Base-by-base conservation (phyloP, 2,888 invertebrate species). In the Lepas anatifera region DNA sequence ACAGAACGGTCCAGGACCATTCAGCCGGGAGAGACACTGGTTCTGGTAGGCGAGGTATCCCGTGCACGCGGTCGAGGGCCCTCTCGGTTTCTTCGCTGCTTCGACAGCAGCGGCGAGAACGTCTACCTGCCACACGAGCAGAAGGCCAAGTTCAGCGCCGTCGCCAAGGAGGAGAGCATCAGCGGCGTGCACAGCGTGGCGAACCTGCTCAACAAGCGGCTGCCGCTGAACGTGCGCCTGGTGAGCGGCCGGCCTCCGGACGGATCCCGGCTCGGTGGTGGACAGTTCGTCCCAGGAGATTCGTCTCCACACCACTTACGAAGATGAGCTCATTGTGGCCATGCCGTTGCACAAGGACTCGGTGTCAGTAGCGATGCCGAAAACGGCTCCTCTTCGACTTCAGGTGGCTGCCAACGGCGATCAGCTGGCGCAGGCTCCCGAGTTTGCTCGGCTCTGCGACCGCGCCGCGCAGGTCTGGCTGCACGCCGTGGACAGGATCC, bases 161-260 rank as follows among this genome's bases (percentile, higher is more conserved):
- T 96, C 70, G 95, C 95, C 73, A 88, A 92, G 77, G 92, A 93
- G 80, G 93, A 93, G 77, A 94, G 93, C 81, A 94, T 96, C 74
- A 92, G 93, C 78, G 74, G 74, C 48, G 95, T 95, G 27, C 95
- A 96, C 80, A 90, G 91, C 73, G 92, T 94, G 25, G 87, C 89
- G 78, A 94, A 92, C 77, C 83, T 96, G 74, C 82, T 95, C 70
- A 87, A 89, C 74, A 96, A 95, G 81, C 85, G 95, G 74, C 85
- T 96, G 82, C 96, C 96, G 39, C 84, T 96, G 74, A 94, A 94
- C 74, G 95, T 96, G 25, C 86, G 95, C 77, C 84, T 95, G 77
- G 94, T 95, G 7, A 92, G 94, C 77, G 95, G 95, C 41, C 89
- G 90, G 69, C 88, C 90, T 50, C 95, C 95, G 0, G 84, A 90